phyloP scores from a whole-genome alignment of 1,140 invertebrate species.

The Neuroterus valhalla region DNA sequence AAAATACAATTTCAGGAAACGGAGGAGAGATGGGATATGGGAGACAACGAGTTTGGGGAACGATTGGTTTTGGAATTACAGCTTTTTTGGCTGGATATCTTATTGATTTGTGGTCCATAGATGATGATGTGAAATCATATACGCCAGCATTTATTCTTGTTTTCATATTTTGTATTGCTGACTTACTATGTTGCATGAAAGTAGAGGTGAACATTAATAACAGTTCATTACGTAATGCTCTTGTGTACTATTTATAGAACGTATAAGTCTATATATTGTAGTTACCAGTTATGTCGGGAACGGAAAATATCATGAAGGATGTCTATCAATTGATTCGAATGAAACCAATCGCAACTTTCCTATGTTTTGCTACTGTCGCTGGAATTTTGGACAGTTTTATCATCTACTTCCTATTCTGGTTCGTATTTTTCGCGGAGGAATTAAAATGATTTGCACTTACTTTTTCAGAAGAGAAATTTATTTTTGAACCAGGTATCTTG shows the following conservation, averaged over 20 bases:
- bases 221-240: not conserved
- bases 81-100: conserved; percentile 81
- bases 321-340: conserved; percentile 77
- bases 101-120: conserved; percentile 77
- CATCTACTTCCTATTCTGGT: conserved; percentile 88
- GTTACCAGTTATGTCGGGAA: conserved; percentile 80
- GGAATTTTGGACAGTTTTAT: conserved; percentile 86
- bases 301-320: conserved; percentile 80
- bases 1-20: conserved; percentile 68
- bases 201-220: conserved; percentile 74
- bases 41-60: conserved; percentile 86
- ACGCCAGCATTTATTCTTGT: conserved; percentile 82
- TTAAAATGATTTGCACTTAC: conserved; percentile 16
- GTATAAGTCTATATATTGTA: conserved; percentile 64
- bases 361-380: conserved; percentile 81
- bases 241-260: not conserved
- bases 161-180: conserved; percentile 77
- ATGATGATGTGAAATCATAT: conserved; percentile 77
- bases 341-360: conserved; percentile 79
- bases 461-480: conserved; percentile 23
- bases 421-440: conserved; percentile 52
- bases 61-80: conserved; percentile 83
- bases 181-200: conserved; percentile 79
- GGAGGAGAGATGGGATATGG: conserved; percentile 82
- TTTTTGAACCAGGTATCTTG: conserved; percentile 78